A percentile compares a stretch with the other conserved stretches of the same genome.
Conservation (phyloP, 2,113 vertebrate genomes). For the Eublepharis macularius region DNA sequence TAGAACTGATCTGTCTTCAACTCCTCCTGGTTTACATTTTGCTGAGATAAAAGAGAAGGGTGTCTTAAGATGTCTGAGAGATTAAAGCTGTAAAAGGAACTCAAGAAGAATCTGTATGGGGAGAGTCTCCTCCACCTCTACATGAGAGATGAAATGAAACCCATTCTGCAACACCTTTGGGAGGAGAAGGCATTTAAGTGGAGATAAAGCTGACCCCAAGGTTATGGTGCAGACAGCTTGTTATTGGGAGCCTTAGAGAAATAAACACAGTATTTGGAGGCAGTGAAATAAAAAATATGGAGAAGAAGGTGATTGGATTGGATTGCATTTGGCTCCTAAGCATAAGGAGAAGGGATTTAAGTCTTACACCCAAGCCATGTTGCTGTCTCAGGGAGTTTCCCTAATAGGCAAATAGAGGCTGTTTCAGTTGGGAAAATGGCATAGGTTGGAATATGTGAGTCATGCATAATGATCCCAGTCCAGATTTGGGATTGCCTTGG, state of each 20-base stretch:
- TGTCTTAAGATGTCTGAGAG: not conserved
- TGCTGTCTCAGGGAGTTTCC: too few relatives aligned
- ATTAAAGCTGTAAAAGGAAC: not conserved
- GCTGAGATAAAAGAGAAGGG: not conserved
- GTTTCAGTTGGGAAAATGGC: too few relatives aligned
- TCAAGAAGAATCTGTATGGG: not conserved
- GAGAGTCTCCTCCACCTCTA: not conserved
- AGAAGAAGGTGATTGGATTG: not conserved
- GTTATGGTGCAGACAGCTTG: not conserved
- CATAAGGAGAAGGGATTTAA: too few relatives aligned
- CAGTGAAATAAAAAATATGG: not conserved
- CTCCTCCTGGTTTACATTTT: not conserved
- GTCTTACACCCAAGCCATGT: too few relatives aligned
- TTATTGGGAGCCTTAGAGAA: not conserved
- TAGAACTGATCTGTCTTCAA: too few relatives aligned
- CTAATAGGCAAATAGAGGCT: too few relatives aligned
- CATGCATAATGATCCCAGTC: too few relatives aligned
- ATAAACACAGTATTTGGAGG: not conserved
- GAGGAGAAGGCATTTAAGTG: not conserved
- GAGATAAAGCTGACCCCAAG: not conserved
- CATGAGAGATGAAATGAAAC: not conserved
- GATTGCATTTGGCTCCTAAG: not conserved
- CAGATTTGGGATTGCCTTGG: too few relatives aligned
- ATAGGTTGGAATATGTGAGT: too few relatives aligned
- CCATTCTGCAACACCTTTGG: not conserved